phyloP scores from a whole-genome alignment of 2,113 vertebrate species.

The Patagioenas fasciata region DNA sequence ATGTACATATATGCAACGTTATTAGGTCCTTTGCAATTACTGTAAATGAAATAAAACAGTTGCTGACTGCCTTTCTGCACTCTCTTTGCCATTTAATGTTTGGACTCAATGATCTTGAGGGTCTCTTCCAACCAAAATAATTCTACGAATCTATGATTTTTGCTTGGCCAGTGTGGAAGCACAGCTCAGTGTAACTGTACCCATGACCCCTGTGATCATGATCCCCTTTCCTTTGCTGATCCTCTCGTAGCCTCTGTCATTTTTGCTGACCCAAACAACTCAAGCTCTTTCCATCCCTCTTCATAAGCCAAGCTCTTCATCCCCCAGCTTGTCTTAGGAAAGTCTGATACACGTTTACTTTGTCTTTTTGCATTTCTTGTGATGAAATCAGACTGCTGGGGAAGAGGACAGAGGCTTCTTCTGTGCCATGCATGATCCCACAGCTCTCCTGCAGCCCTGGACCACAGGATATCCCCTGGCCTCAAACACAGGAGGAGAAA shows the following conservation, averaged over 20 bases:
- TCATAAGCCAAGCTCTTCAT: not conserved
- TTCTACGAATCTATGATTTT: not conserved
- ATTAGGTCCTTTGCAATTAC: not conserved
- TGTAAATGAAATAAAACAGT: not conserved
- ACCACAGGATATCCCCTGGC: not conserved
- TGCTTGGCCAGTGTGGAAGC: not conserved
- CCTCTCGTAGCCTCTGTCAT: fast-evolving
- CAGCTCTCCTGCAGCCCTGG: not conserved
- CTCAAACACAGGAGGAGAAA: not conserved
- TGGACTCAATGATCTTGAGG: too few relatives aligned
- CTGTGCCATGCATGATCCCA: not conserved
- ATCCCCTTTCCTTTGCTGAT: not conserved
- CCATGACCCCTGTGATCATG: fast-evolving
- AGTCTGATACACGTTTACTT: not conserved
- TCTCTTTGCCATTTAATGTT: not conserved
- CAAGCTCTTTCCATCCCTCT: not conserved
- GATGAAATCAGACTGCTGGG: not conserved
- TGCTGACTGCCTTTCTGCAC: not conserved
- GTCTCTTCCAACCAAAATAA: too few relatives aligned
- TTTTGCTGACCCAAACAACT: not conserved
- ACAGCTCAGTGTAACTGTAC: fast-evolving
- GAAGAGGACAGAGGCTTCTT: not conserved
- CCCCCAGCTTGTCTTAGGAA: not conserved
- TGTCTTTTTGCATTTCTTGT: not conserved
- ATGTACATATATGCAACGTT: not conserved